These are phyloP conservation scores for Zaprionus taronus DNA, from an alignment of 1,140 invertebrate genomes.

Conservation along the genomic window DNA sequence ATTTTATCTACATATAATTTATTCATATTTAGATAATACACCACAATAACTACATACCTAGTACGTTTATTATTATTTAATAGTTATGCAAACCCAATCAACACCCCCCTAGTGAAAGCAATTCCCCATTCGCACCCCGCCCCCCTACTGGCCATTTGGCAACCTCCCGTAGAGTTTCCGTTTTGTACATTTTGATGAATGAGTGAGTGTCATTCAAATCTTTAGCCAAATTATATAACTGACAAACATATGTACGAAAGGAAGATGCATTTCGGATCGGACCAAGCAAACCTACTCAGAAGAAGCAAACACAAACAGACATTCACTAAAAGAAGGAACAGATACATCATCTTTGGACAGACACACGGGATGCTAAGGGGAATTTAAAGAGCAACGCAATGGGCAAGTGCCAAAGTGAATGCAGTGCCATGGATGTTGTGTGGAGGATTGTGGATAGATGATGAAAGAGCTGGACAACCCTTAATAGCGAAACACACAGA, in stretches of 20 bases:
- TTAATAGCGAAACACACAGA: conserved; percentile 40
- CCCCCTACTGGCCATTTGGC: not conserved
- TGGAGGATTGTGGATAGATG: conserved; percentile 33
- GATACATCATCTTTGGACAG: conserved; percentile 55
- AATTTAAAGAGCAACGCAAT: conserved; percentile 43
- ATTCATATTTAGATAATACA: not conserved
- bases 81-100: not conserved
- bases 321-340: conserved; percentile 26
- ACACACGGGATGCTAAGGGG: conserved; percentile 19
- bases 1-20: not conserved
- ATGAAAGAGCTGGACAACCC: conserved; percentile 62
- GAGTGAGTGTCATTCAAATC: conserved; percentile 37
- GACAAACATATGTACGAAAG: conserved; percentile 41
- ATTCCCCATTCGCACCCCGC: not conserved
- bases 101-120: not conserved
- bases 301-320: not conserved
- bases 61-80: not conserved
- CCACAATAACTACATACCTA: not conserved
- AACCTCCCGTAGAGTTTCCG: not conserved
- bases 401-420: conserved; percentile 31
- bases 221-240: conserved; percentile 53
- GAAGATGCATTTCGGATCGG: conserved; percentile 49
- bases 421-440: conserved; percentile 12
- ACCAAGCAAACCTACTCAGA: not conserved
- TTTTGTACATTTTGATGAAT: conserved; percentile 62